Evolutionary conservation across 2,888 invertebrate genomes (phyloP).

Genomic region (Ethmia dodecea): DNA sequence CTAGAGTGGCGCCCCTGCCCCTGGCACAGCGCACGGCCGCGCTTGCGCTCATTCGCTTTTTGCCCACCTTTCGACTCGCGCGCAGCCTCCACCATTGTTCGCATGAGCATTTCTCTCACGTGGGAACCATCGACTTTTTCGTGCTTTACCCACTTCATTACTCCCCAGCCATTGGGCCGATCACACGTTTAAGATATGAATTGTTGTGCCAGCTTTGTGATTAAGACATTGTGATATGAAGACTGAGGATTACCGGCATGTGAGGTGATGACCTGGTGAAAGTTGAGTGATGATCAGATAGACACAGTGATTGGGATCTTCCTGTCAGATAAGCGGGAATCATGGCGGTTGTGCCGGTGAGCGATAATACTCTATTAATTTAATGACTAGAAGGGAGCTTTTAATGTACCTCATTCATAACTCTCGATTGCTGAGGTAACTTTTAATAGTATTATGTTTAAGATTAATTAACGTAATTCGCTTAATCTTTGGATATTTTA

Average conservation of each 20-base stretch:
- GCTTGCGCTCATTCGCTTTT: slow-evolving; percentile 68
- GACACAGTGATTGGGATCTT: slow-evolving; percentile 52
- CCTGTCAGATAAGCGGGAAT: slow-evolving; percentile 46
- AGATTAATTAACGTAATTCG: too few relatives aligned
- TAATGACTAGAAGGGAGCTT: slow-evolving; percentile 2
- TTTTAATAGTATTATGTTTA: too few relatives aligned
- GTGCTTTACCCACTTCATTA: slow-evolving; percentile 59
- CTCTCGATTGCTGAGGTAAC: too few relatives aligned
- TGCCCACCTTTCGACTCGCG: slow-evolving; percentile 75
- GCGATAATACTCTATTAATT: slow-evolving; percentile 21
- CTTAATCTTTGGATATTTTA: too few relatives aligned
- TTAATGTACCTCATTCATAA: background rate
- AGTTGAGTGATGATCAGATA: slow-evolving; percentile 66
- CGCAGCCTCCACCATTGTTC: slow-evolving; percentile 66
- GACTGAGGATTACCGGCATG: slow-evolving; percentile 44
- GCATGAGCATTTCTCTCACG: slow-evolving; percentile 68
- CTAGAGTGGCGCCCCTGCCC: slow-evolving; percentile 24
- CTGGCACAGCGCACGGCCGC: slow-evolving; percentile 17
- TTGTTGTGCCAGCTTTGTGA: slow-evolving; percentile 33
- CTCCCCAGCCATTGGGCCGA: slow-evolving; percentile 37
- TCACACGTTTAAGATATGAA: slow-evolving; percentile 42
- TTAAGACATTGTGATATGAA: slow-evolving; percentile 40
- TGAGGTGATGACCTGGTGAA: slow-evolving; percentile 47
- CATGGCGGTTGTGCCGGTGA: slow-evolving; percentile 60
- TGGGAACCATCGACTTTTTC: slow-evolving; percentile 61